Conservation (phyloP, 2,113 vertebrate genomes). For the Pachyramphus minor region DNA sequence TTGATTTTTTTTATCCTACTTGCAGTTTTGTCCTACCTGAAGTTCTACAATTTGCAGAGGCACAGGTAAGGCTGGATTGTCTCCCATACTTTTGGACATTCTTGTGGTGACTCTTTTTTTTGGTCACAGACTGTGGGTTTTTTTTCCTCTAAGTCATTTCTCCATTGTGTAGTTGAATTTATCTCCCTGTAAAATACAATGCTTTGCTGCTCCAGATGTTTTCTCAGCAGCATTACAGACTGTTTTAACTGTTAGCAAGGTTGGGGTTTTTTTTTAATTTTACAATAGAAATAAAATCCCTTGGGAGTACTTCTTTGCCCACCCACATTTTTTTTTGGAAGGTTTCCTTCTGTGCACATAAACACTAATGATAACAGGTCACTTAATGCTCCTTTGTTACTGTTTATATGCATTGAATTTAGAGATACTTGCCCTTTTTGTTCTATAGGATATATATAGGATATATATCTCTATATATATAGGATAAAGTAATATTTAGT, state of each 20-base stretch:
- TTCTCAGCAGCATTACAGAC: neutral
- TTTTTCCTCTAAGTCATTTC: neutral
- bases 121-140: neutral
- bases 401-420: neutral
- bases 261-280: neutral
- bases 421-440: neutral
- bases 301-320: neutral
- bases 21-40: conserved; percentile 86
- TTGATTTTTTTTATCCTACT: conserved; percentile 90
- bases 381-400: neutral
- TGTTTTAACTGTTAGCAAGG: neutral
- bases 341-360: neutral
- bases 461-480: too few species aligned
- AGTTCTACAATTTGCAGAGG: conserved; percentile 79
- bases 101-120: neutral
- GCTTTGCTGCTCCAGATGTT: neutral
- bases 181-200: neutral
- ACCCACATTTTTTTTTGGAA: neutral
- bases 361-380: neutral
- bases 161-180: neutral
- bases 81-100: neutral
- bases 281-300: neutral
- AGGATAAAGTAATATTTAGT: neutral
- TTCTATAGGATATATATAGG: too few species aligned
- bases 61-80: conserved; percentile 70